Percentiles rank a stretch among this genome's conserved stretches.
Evolutionary conservation across 2,797 vertebrate species (phyloP).

Genomic region (Pangasius djambal): DNA sequence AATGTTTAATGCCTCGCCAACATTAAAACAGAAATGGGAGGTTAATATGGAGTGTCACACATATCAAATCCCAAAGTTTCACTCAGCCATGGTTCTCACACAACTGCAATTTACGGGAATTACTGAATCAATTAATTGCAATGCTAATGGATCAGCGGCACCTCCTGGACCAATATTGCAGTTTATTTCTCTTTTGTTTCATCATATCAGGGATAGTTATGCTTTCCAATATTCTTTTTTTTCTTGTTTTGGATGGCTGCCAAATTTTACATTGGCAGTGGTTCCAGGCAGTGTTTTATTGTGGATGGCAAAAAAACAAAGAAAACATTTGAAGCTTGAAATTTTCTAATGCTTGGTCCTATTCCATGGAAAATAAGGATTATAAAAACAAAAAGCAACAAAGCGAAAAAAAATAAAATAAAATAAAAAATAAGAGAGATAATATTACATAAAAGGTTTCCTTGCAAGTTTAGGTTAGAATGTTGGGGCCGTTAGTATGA

Average conservation of each 20-base stretch:
- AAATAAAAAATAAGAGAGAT: too few species aligned
- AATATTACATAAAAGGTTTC: not conserved
- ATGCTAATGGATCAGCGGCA: conserved; percentile 50
- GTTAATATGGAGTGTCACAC: conserved; percentile 56
- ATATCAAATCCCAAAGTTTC: conserved; percentile 45
- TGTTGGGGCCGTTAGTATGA: not conserved
- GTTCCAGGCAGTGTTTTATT: conserved; percentile 51
- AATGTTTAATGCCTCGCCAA: conserved; percentile 59
- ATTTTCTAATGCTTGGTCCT: conserved; percentile 39
- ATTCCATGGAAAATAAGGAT: conserved; percentile 40
- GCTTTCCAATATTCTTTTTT: conserved; percentile 55
- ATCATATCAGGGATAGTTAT: conserved; percentile 59
- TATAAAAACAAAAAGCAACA: conserved; percentile 27
- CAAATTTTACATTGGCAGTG: conserved; percentile 50
- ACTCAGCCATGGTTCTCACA: conserved; percentile 38
- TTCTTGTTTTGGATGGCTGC: conserved; percentile 56
- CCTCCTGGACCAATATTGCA: conserved; percentile 55
- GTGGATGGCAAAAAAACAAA: conserved; percentile 28
- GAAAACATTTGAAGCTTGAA: conserved; percentile 36
- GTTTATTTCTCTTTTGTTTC: conserved; percentile 61
- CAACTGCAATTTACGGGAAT: conserved; percentile 53
- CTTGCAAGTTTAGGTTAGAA: not conserved
- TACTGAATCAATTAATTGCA: conserved; percentile 59
- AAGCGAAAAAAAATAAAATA: not conserved
- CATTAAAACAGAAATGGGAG: conserved; percentile 53